Evolutionary conservation across 2,797 vertebrate species (phyloP).

Genomic region (Lophotriccus pileatus): DNA sequence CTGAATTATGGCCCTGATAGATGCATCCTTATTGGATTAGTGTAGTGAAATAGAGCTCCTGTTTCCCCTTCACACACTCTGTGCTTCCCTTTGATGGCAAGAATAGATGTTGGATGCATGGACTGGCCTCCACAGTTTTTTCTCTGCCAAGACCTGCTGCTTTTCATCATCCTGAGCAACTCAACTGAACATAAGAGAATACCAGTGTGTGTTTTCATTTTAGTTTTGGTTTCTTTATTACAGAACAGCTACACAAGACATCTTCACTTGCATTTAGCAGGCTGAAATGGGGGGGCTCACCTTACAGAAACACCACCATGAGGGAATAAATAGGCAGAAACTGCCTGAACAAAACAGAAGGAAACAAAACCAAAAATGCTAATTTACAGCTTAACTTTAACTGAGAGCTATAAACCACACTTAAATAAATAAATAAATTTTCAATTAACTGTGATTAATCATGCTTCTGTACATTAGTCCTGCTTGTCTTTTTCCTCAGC

Average conservation of each 20-base stretch:
- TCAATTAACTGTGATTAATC: slow-evolving; percentile 53
- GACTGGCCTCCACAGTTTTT: background rate
- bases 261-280: background rate
- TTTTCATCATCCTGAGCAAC: background rate
- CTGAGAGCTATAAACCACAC: background rate
- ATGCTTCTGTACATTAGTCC: slow-evolving; percentile 8
- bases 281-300: background rate
- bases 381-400: background rate
- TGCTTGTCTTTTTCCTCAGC: slow-evolving; percentile 32
- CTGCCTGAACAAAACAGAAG: background rate
- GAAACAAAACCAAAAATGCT: background rate
- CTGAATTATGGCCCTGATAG: background rate
- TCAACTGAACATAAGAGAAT: background rate
- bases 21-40: slow-evolving; percentile 7
- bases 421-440: slow-evolving; percentile 36
- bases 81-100: background rate
- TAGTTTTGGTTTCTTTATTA: background rate
- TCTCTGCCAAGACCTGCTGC: background rate
- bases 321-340: background rate
- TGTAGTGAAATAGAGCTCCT: background rate
- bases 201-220: background rate
- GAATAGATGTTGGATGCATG: background rate
- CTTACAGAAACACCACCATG: background rate
- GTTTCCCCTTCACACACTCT: background rate
- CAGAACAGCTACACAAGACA: background rate